A percentile compares a stretch with the other conserved stretches of the same genome.
Evolutionary conservation across 2,888 invertebrate genomes (phyloP).

Genomic region (Clusia tigrina): DNA sequence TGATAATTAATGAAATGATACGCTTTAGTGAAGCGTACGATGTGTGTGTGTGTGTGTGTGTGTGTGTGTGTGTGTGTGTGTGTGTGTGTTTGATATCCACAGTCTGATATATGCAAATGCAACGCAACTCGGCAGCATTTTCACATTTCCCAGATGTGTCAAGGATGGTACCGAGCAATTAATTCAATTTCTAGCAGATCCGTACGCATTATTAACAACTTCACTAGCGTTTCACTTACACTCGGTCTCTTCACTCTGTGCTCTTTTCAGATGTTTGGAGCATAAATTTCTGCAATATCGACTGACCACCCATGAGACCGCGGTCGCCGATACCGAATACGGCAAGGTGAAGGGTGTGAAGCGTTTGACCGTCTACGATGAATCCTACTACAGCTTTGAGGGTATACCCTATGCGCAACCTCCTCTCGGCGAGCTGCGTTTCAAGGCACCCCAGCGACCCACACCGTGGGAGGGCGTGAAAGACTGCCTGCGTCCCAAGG

Average conservation of each 20-base stretch:
- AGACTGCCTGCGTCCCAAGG: constrained; percentile 60
- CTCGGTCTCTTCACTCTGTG: too few species aligned
- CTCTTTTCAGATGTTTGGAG: constrained; percentile 38
- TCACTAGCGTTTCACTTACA: too few species aligned
- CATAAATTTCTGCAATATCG: constrained; percentile 57
- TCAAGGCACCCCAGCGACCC: constrained; percentile 64
- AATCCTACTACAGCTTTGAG: constrained; percentile 60
- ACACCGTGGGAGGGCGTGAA: constrained; percentile 63
- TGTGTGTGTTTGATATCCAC: not conserved
- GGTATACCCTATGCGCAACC: constrained; percentile 63
- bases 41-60: too few species aligned
- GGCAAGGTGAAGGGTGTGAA: constrained; percentile 60
- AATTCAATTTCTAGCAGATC: too few species aligned
- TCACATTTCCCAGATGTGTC: too few species aligned
- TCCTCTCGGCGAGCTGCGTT: constrained; percentile 59
- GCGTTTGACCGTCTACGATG: constrained; percentile 53
- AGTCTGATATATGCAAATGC: not conserved
- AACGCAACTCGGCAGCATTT: too few species aligned
- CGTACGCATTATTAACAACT: too few species aligned
- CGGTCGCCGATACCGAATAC: constrained; percentile 56
- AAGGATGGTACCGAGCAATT: too few species aligned
- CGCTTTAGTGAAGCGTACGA: not conserved
- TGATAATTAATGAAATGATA: not conserved
- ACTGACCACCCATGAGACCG: constrained; percentile 53
- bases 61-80: too few species aligned